phyloP scores from a whole-genome alignment of 2,888 invertebrate genomes.

The Drosophila siamana region DNA sequence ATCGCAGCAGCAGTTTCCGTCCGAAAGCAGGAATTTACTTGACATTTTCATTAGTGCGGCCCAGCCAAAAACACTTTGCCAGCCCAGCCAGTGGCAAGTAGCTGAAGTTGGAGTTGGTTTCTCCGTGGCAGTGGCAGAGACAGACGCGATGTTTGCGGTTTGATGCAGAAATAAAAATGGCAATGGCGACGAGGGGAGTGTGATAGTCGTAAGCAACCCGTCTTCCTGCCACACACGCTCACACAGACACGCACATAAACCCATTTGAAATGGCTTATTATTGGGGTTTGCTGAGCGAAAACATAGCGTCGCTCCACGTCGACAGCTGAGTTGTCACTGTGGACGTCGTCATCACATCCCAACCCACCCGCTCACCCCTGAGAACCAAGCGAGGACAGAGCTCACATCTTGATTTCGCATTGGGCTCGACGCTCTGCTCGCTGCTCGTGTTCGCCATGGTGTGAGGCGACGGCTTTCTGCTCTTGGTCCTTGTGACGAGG shows the following conservation, averaged over 20 bases:
- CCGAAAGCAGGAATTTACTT: constrained; percentile 84
- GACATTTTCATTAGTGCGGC: constrained; percentile 84
- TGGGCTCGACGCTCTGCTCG: constrained; percentile 23
- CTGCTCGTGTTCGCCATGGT: background rate
- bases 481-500: constrained; percentile 40
- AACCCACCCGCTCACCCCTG: background rate
- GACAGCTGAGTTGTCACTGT: constrained; percentile 65
- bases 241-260: constrained; percentile 48
- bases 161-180: constrained; percentile 68
- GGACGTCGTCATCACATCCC: constrained; percentile 10
- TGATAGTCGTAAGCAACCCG: constrained; percentile 18
- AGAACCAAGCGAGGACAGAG: constrained; percentile 52
- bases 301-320: constrained; percentile 60
- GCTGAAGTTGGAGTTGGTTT: constrained; percentile 21
- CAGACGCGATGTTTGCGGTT: constrained; percentile 73
- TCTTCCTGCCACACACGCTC: constrained; percentile 12
- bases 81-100: constrained; percentile 21
- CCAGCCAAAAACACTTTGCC: constrained; percentile 79
- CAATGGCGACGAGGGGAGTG: constrained; percentile 24
- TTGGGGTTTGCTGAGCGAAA: constrained; percentile 69
- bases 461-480: constrained; percentile 6
- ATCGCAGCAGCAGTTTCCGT: constrained; percentile 82
- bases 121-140: constrained; percentile 49
- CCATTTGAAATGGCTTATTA: constrained; percentile 82
- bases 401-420: constrained; percentile 79